Percentiles rank a stretch among this genome's conserved stretches.
phyloP scores from a whole-genome alignment of 2,113 vertebrate genomes.

The Sminthopsis crassicaudata region DNA sequence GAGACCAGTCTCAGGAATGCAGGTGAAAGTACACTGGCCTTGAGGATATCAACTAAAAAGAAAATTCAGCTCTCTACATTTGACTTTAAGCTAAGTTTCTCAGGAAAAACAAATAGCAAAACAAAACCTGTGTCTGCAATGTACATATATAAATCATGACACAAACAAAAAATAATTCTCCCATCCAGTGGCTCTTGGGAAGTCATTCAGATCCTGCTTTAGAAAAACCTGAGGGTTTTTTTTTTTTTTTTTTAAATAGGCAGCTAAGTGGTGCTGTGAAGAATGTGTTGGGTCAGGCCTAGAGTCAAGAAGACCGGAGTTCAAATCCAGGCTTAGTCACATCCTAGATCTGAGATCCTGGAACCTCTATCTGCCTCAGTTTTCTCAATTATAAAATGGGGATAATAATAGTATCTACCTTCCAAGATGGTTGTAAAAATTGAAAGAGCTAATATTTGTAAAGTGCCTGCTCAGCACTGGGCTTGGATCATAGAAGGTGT shows the following conservation, averaged over 20 bases:
- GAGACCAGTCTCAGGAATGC: neutral
- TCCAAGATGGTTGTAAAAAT: neutral
- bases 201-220: neutral
- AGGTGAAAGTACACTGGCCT: neutral
- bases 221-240: neutral
- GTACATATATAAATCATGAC: neutral
- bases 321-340: neutral
- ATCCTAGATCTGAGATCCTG: neutral
- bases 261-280: neutral
- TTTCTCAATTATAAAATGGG: neutral
- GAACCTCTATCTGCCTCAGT: neutral
- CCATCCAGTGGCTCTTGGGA: neutral
- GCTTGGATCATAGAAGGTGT: neutral
- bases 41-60: neutral
- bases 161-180: neutral
- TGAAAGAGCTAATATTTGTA: neutral
- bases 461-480: neutral
- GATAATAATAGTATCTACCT: neutral
- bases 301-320: neutral
- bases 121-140: neutral
- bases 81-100: neutral
- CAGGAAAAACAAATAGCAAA: neutral
- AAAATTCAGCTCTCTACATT: neutral
- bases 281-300: neutral
- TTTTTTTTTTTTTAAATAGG: neutral